These are phyloP conservation scores for Chiroxiphia lanceolata DNA, from an alignment of 2,797 vertebrate genomes.

Conservation along the genomic window DNA sequence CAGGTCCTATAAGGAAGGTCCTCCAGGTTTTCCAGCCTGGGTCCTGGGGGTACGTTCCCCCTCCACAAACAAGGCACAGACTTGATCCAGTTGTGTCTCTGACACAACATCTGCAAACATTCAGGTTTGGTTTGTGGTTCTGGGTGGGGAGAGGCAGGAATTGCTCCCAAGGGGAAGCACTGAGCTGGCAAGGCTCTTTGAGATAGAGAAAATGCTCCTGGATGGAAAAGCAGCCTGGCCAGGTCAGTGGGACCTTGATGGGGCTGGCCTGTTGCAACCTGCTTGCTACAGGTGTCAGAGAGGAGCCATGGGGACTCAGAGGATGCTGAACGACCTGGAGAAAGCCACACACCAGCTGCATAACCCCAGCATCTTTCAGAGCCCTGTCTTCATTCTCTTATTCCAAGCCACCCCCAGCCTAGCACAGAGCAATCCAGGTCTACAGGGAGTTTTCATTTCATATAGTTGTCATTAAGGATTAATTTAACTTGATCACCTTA, in stretches of 20 bases:
- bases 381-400: background rate
- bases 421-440: background rate
- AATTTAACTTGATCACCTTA: background rate
- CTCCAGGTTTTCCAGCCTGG: background rate
- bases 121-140: background rate
- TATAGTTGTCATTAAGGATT: background rate
- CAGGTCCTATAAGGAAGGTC: background rate
- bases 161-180: background rate
- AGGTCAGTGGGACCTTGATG: background rate
- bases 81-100: background rate
- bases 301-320: background rate
- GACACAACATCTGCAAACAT: background rate
- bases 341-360: background rate
- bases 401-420: background rate
- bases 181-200: background rate
- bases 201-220: background rate
- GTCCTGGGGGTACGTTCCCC: background rate
- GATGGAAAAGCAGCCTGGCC: background rate
- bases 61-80: background rate
- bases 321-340: background rate
- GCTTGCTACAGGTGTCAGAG: background rate
- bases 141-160: background rate
- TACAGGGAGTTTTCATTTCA: background rate
- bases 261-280: background rate
- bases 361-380: background rate